Percentiles rank a stretch among this genome's conserved stretches.
phyloP scores from a whole-genome alignment of 2,797 vertebrate species.

The Anabacerthia variegaticeps region DNA sequence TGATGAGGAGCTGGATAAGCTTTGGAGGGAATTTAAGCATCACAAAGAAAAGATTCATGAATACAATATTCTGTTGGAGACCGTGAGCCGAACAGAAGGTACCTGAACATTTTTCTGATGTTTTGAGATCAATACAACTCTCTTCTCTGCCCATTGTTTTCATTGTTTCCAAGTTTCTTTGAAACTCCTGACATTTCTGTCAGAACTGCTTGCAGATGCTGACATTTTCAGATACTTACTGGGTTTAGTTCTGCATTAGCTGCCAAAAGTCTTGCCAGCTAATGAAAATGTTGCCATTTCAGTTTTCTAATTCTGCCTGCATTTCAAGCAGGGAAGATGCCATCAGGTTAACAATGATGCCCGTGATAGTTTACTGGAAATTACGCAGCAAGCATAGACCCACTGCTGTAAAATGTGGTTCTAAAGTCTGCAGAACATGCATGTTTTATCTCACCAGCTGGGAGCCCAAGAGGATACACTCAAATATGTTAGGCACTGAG shows the following conservation, averaged over 20 bases:
- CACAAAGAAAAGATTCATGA: constrained; percentile 91
- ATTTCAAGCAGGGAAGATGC: background rate
- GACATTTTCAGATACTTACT: background rate
- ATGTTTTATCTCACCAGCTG: background rate
- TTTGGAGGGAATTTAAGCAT: constrained; percentile 92
- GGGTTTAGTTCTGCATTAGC: background rate
- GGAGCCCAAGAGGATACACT: background rate
- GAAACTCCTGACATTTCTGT: background rate
- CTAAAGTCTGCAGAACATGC: background rate
- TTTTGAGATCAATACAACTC: background rate
- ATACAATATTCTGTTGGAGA: constrained; percentile 91
- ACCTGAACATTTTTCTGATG: background rate
- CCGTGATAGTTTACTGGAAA: background rate
- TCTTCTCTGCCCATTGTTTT: background rate
- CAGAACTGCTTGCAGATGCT: background rate
- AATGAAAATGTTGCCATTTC: background rate
- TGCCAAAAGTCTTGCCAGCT: background rate
- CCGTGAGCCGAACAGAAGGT: constrained; percentile 91
- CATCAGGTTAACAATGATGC: background rate
- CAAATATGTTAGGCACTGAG: background rate
- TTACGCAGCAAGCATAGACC: background rate
- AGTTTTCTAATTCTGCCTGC: background rate
- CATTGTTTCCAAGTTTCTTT: background rate
- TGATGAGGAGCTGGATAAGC: constrained; percentile 85
- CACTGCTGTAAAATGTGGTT: background rate